Evolutionary conservation across 2,797 vertebrate species (phyloP), one percentile per base, ranked within the genome.

Genomic region (Myotis planiceps): DNA sequence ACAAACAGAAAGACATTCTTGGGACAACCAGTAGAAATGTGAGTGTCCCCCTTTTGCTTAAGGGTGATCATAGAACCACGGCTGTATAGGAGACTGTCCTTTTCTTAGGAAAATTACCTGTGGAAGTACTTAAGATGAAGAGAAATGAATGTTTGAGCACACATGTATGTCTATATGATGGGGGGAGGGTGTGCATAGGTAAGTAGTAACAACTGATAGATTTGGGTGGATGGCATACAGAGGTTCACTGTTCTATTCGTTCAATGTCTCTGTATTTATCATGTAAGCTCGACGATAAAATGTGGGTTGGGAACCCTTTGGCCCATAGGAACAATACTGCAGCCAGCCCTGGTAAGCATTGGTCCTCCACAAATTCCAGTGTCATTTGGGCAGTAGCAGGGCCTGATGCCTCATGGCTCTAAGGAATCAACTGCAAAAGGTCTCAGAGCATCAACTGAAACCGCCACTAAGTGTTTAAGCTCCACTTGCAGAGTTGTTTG

Each of bases 1-100:
- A 91, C 6, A 85, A 88, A 71, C 32, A 69, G 80, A 81, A 84
- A 37, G 47, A 76, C n/a, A 92, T 29, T 89, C 58, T 75, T 65
- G 21, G n/a, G 12, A 82, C 34, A 65, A 74, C 19, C 10, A 32
- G 19, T 8, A 21, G 65, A 55, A 94, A 78, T 66, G 21, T 91
- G 68, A 85, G 63, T 27, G 25, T 29, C 32, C 27, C 60, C 23
- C 55, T 71, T 82, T 71, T 63, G n/a, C 45, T 58, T 25, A 34
- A 4, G 15, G 5, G 32, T 53, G 68, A 68, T 51, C 27, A n/a
- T 16, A 47, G 9, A 42, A 53, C 47, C n/a, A 18, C 1, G 9
- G 16, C 2, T 60, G 6, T 19, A 75, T 0, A 53, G 18, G 27
- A 78, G n/a, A 49, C 25, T n/a, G 23, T 27, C n/a, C 51, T 91